These are phyloP conservation scores for Melipona bicolor DNA, from an alignment of 2,888 invertebrate species.

Conservation along the genomic window DNA sequence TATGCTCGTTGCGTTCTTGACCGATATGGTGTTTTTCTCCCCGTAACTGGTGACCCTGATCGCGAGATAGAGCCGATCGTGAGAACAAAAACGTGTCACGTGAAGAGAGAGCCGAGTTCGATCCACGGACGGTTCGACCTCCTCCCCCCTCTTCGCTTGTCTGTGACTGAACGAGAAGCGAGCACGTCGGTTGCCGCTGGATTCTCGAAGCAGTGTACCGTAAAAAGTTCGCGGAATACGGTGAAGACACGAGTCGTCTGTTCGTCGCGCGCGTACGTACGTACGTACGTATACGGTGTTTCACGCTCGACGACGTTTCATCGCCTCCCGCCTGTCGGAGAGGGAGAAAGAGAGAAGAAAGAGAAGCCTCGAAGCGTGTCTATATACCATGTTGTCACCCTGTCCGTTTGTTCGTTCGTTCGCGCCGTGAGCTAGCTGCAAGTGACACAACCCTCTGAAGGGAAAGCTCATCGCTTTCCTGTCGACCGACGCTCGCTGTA, in stretches of 20 bases:
- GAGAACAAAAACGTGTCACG: neutral
- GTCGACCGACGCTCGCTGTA: neutral
- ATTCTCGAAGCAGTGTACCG: constrained; percentile 65
- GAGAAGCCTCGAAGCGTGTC: constrained; percentile 31
- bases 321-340: constrained; percentile 28
- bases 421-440: constrained; percentile 7
- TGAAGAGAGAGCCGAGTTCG: constrained; percentile 20
- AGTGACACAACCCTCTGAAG: constrained; percentile 48
- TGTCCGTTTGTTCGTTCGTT: neutral
- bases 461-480: neutral
- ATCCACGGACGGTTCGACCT: constrained; percentile 30
- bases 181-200: constrained; percentile 39
- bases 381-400: constrained; percentile 25
- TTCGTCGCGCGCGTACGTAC: constrained; percentile 37
- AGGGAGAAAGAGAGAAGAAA: constrained; percentile 37
- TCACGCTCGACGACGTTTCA: constrained; percentile 59
- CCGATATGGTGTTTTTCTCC: constrained; percentile 47
- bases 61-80: constrained; percentile 9
- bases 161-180: constrained; percentile 26
- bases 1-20: constrained; percentile 69
- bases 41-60: constrained; percentile 20
- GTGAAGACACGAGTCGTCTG: constrained; percentile 51
- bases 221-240: constrained; percentile 68
- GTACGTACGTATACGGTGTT: constrained; percentile 41
- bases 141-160: neutral